Evolutionary conservation across 2,797 vertebrate species (phyloP), one percentile per base, ranked within the genome.

Genomic region (Decapterus maruadsi): DNA sequence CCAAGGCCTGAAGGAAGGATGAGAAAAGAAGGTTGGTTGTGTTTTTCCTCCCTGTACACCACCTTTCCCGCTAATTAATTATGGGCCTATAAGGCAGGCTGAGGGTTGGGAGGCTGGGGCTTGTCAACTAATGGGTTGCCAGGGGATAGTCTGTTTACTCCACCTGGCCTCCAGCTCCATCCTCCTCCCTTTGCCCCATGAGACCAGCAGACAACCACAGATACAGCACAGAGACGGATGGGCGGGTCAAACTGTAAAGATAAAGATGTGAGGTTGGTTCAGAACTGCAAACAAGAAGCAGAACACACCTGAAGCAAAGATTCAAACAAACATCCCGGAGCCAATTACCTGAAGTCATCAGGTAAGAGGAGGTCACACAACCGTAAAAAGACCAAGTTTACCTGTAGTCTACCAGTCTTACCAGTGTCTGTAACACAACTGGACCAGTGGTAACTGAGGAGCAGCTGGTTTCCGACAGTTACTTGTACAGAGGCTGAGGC

Each of bases 151-250:
- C 75, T 78, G 81, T 73, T 76, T 65, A 62, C 57, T 26, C 76
- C 48, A 62, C 66, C 40, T 46, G 17, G 85, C 74, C 86, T 77
- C 42, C 48, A 36, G 6, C 22, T 61, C 40, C 10, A 13, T 59
- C 82, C 83, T 71, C 16, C 58, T 11, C n/a, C 17, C 14, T 38
- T 17, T 20, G 6, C 65, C 80, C 86, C 85, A 16, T 62, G 88
- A 91, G 86, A 87, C 81, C 50, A 51, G 46, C 54, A 84, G 80
- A 89, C 88, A 88, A 70, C 81, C 80, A 72, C 64, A 57, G 81
- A 78, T 78, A 75, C 17, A 79, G 87, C 34, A 89, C 90, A 90
- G 75, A 93, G 91, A 90, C 60, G 73, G 86, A 92, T 85, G 78
- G 26, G 75, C 80, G 75, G 48, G 69, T 34, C 22, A 29, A 42